phyloP scores from a whole-genome alignment of 2,113 vertebrate species.

The Pantherophis guttatus region DNA sequence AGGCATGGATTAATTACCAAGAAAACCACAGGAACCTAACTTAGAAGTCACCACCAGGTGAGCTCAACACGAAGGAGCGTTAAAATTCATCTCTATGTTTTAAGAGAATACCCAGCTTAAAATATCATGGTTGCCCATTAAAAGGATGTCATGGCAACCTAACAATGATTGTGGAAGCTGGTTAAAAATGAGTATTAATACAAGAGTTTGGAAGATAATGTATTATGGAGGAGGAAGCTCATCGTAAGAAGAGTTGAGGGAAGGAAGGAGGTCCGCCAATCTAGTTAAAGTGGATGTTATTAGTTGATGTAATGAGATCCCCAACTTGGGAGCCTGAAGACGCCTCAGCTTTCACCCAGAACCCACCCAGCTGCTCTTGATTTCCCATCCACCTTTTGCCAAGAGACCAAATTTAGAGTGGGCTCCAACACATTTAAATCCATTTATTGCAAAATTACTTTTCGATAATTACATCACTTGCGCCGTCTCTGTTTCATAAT shows the following conservation, averaged over 20 bases:
- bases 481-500: slow-evolving; percentile 77
- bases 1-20: neutral
- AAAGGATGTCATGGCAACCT: neutral
- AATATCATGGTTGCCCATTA: neutral
- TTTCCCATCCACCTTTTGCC: slow-evolving; percentile 63
- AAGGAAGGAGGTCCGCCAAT: neutral
- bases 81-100: neutral
- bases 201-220: neutral
- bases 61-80: neutral
- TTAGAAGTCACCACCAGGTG: neutral
- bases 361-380: slow-evolving; percentile 41
- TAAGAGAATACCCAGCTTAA: neutral
- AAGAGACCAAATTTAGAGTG: slow-evolving; percentile 75
- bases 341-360: slow-evolving; percentile 62
- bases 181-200: neutral
- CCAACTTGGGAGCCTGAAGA: neutral
- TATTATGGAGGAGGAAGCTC: neutral
- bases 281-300: slow-evolving; percentile 50
- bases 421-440: slow-evolving; percentile 79
- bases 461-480: slow-evolving; percentile 80
- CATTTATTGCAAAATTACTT: slow-evolving; percentile 85
- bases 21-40: neutral
- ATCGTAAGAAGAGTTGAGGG: neutral
- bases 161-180: neutral
- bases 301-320: slow-evolving; percentile 61